Evolutionary conservation across 64 coral and sea anemone genomes (phyloP).

Genomic region (Porites lutea): DNA sequence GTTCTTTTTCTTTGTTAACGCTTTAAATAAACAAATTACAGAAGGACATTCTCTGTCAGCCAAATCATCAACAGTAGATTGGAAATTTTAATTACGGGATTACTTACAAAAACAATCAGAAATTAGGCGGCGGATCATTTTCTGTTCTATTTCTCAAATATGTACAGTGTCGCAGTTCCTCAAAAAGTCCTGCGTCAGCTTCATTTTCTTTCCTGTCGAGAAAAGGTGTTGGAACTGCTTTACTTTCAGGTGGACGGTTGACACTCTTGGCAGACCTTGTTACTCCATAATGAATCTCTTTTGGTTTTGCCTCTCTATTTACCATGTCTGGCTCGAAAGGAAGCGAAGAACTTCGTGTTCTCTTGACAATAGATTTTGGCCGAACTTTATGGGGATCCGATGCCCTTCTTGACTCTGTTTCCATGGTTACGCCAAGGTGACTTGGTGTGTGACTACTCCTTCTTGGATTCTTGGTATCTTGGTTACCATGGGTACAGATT

Average conservation of each 20-base stretch:
- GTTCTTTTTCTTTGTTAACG: too few relatives aligned
- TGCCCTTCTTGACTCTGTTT: neutral
- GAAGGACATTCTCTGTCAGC: too few relatives aligned
- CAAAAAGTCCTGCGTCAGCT: neutral
- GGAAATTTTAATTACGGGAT: too few relatives aligned
- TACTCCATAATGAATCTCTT: neutral
- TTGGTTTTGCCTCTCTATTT: neutral
- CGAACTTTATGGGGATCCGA: neutral
- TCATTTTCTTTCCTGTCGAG: neutral
- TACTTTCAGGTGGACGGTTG: neutral
- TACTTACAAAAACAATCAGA: too few relatives aligned
- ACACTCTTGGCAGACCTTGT: neutral
- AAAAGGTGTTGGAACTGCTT: neutral
- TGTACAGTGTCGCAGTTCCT: neutral
- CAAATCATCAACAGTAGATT: too few relatives aligned
- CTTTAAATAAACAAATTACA: too few relatives aligned
- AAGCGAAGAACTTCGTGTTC: slow-evolving; percentile 27
- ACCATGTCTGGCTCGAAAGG: neutral
- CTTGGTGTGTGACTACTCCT: neutral
- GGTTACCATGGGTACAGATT: neutral
- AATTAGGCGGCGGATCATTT: too few relatives aligned
- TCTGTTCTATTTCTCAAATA: neutral
- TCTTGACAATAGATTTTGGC: neutral
- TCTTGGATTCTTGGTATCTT: neutral
- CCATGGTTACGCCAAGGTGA: neutral